Percentiles rank a stretch among this genome's conserved stretches.
phyloP scores from a whole-genome alignment of 2,113 vertebrate genomes.

The Clarias magur region DNA sequence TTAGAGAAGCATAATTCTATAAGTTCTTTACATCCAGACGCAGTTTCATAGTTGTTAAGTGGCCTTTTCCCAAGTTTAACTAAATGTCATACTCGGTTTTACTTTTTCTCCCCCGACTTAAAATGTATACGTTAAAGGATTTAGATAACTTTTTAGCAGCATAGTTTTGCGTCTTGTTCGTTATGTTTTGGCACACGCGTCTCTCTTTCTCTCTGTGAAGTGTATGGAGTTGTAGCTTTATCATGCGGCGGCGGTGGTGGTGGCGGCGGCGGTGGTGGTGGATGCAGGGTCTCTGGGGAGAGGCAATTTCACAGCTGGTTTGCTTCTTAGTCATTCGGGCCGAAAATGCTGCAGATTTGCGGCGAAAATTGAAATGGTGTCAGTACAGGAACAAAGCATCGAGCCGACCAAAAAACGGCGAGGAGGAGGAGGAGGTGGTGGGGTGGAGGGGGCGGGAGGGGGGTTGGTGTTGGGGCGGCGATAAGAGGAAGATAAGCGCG shows the following conservation, averaged over 20 bases:
- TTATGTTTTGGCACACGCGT: constrained; percentile 42
- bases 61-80: neutral
- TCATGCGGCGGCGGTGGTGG: constrained; percentile 70
- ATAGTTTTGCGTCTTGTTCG: neutral
- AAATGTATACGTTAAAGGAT: neutral
- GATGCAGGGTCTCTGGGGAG: constrained; percentile 87
- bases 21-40: constrained; percentile 24
- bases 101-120: neutral
- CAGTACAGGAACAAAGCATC: constrained; percentile 98
- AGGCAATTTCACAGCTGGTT: constrained; percentile 99
- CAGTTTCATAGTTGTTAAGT: neutral
- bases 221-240: constrained; percentile 74
- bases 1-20: constrained; percentile 25
- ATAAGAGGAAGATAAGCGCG: neutral
- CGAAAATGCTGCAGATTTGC: constrained; percentile 99
- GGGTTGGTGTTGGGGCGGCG: constrained; percentile 34
- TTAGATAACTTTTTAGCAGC: neutral
- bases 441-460: constrained; percentile 61
- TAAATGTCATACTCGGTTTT: neutral
- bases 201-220: neutral
- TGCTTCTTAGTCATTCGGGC: constrained; percentile 98
- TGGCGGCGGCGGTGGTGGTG: constrained; percentile 70
- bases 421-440: constrained; percentile 65
- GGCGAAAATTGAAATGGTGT: constrained; percentile 99
- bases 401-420: constrained; percentile 88